Conservation (phyloP, 2,113 vertebrate genomes). For the Halcyon senegalensis region DNA sequence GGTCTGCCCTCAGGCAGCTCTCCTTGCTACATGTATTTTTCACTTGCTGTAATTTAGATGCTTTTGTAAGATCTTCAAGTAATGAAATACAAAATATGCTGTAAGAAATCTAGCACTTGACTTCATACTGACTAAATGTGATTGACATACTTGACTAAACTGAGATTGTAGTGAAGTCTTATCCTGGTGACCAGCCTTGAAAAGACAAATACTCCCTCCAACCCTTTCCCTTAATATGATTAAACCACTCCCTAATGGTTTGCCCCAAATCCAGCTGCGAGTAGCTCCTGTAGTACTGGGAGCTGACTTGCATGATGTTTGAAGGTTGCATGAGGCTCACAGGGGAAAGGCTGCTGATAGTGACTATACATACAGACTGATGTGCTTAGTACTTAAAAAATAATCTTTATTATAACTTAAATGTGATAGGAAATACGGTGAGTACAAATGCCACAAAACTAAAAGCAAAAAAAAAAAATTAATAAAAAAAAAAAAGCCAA, state of each 20-base stretch:
- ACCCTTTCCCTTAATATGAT: not conserved
- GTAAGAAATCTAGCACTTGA: not conserved
- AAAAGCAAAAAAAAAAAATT: slow-evolving; percentile 49
- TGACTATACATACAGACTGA: not conserved
- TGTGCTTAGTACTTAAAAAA: slow-evolving; percentile 88
- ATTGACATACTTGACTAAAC: not conserved
- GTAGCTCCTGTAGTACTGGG: not conserved
- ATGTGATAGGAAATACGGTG: slow-evolving; percentile 75
- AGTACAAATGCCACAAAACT: slow-evolving; percentile 77
- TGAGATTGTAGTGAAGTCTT: not conserved
- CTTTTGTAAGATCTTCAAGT: not conserved
- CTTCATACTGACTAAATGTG: not conserved
- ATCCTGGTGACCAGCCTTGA: not conserved
- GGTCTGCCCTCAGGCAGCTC: not conserved
- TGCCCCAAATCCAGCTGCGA: not conserved
- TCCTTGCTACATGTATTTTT: not conserved
- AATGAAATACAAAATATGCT: not conserved
- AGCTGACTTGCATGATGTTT: not conserved
- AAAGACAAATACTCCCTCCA: not conserved
- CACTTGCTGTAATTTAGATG: not conserved
- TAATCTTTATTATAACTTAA: slow-evolving; percentile 96
- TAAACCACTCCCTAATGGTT: not conserved
- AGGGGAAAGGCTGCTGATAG: not conserved
- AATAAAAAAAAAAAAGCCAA: not conserved
- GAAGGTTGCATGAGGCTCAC: not conserved